Evolutionary conservation across 2,113 vertebrate genomes (phyloP), one percentile per base, ranked within the genome.

Genomic region (Pedetes capensis): DNA sequence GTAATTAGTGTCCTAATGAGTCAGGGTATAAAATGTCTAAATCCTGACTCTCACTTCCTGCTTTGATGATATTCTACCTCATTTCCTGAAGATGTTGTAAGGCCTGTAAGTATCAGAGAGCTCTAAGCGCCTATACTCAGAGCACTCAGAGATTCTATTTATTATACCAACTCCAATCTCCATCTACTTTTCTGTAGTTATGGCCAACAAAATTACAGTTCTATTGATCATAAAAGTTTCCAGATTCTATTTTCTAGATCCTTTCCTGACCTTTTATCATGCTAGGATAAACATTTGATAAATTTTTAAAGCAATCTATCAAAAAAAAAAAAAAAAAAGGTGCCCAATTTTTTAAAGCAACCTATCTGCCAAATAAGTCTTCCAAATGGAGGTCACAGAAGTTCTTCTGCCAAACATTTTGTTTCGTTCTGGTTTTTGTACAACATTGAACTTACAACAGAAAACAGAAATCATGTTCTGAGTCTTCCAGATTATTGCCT

Each of bases 21-120:
- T 96, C 96, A 97, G 78, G 82, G 80, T 66, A 44, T 82, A 59
- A 92, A 91, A 95, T 61, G 64, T 79, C 83, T 90, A 93, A 93
- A n/a, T 57, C 76, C 89, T 97, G 97, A 94, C 81, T 97, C 95
- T 94, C 81, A 97, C 82, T 97, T 97, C 97, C 95, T 91, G 55
- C 87, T 95, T 83, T 69, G 79, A 75, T 75, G 64, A 94, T 3
- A 78, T 49, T 66, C 44, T 61, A 83, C 55, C 49, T 95, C 95
- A 88, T 90, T 97, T 97, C 95, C 97, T 95, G 96, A 69, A 87
- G 72, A 82, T 93, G 89, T 53, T 72, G 78, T 57, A 85, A 97
- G 68, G 34, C 76, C 78, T 94, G 20, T 29, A 23, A 75, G 0
- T 29, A 80, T 44, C 81, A 64, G 44, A 82, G 16, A 47, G 42